A percentile compares a stretch with the other conserved stretches of the same genome.
Conservation (phyloP, 2,797 vertebrate species). For the Crenuchus spilurus region DNA sequence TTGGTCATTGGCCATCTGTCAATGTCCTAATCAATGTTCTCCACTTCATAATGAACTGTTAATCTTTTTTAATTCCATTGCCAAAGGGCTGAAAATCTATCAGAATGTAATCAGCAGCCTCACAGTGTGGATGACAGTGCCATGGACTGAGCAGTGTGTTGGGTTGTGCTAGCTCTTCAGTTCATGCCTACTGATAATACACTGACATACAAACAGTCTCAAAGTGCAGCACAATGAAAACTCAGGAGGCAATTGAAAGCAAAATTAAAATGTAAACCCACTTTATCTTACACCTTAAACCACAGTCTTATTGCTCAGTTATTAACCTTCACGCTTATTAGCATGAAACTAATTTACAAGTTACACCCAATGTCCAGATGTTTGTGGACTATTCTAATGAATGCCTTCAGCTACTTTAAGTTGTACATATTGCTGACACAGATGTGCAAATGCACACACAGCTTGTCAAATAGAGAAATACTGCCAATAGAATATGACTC, state of each 20-base stretch:
- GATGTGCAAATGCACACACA: too few species aligned
- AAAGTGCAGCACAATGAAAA: constrained; percentile 10
- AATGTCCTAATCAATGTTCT: constrained; percentile 75
- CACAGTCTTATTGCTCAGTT: too few species aligned
- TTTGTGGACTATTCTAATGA: too few species aligned
- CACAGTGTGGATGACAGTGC: constrained; percentile 35
- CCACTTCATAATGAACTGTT: constrained; percentile 83
- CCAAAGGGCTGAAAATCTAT: constrained; percentile 81
- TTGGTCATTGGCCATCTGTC: constrained; percentile 76
- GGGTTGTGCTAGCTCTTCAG: constrained; percentile 10
- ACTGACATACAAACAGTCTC: not conserved
- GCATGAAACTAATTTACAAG: too few species aligned
- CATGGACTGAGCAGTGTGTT: constrained; percentile 19
- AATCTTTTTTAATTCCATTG: constrained; percentile 81
- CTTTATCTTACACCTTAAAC: too few species aligned
- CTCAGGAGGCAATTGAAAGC: not conserved
- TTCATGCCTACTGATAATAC: not conserved
- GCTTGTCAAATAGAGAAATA: too few species aligned
- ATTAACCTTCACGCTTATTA: too few species aligned
- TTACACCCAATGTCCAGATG: too few species aligned
- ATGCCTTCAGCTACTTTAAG: too few species aligned
- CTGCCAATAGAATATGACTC: too few species aligned
- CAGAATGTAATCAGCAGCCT: constrained; percentile 78
- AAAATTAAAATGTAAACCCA: too few species aligned
- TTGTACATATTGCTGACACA: too few species aligned